Evolutionary conservation across 2,888 invertebrate genomes (phyloP).

Genomic region (Sarcophaga rosellei): DNA sequence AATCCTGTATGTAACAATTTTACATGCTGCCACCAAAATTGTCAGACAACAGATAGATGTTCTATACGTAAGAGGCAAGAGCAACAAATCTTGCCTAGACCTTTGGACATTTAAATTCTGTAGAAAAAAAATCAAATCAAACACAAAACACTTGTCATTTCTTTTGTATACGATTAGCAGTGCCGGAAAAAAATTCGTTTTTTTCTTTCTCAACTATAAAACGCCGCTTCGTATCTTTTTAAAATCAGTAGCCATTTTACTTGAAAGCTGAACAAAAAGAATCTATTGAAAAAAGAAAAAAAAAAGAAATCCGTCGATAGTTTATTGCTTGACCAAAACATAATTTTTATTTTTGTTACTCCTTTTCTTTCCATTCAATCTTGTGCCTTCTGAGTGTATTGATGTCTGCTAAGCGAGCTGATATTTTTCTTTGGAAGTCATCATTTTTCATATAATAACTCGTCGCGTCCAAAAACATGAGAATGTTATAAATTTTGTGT

Average conservation of each 20-base stretch:
- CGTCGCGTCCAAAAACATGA: constrained; percentile 57
- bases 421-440: constrained; percentile 68
- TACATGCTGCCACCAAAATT: constrained; percentile 56
- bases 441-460: constrained; percentile 64
- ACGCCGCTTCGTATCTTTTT: not conserved
- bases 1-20: constrained; percentile 49
- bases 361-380: constrained; percentile 2
- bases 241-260: constrained; percentile 7
- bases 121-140: constrained; percentile 39
- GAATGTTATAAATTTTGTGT: constrained; percentile 68
- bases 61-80: not conserved
- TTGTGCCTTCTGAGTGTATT: constrained; percentile 23
- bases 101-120: not conserved
- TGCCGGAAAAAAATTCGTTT: not conserved
- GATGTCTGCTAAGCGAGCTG: constrained; percentile 53
- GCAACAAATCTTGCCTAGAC: constrained; percentile 30
- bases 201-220: not conserved
- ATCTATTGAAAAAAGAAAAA: constrained; percentile 15
- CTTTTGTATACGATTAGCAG: constrained; percentile 12
- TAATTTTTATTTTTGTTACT: constrained; percentile 49
- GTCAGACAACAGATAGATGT: constrained; percentile 45
- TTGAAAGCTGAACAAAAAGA: not conserved
- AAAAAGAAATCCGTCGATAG: constrained; percentile 57
- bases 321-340: constrained; percentile 55
- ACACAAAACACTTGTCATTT: constrained; percentile 62